phyloP scores from a whole-genome alignment of 2,797 vertebrate genomes.

The Sebastes iracundus region DNA sequence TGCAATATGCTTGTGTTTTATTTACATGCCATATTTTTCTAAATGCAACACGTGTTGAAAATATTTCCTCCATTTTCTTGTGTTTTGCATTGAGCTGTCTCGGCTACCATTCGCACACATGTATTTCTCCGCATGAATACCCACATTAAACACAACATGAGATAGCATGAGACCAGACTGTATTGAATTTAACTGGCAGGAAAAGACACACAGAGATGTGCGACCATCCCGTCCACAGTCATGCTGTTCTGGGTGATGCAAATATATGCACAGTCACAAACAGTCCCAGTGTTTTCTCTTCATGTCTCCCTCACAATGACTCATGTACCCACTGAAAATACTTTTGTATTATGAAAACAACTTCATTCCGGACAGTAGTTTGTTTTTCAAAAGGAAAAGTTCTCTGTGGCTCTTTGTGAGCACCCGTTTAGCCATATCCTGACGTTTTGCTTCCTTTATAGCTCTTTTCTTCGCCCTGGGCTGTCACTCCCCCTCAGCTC shows the following conservation, averaged over 20 bases:
- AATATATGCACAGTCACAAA: constrained; percentile 70
- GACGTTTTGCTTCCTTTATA: constrained; percentile 44
- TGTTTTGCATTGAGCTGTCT: neutral
- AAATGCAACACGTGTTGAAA: neutral
- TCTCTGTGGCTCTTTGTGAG: constrained; percentile 55
- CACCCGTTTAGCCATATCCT: constrained; percentile 35
- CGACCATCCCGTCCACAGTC: constrained; percentile 28
- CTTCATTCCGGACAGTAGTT: constrained; percentile 42
- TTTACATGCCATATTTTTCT: neutral
- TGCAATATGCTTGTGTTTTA: neutral
- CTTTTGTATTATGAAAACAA: constrained; percentile 48
- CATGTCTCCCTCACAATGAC: constrained; percentile 35
- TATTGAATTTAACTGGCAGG: neutral
- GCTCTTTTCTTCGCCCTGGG: constrained; percentile 55
- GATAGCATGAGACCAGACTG: neutral
- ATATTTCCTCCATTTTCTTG: neutral
- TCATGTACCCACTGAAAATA: constrained; percentile 47
- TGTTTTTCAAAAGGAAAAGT: constrained; percentile 43
- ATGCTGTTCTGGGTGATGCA: constrained; percentile 28
- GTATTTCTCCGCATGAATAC: neutral
- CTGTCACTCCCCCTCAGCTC: constrained; percentile 50
- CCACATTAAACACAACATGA: neutral
- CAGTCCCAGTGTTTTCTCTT: constrained; percentile 29
- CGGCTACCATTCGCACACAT: neutral
- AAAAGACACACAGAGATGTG: constrained; percentile 13